Evolutionary conservation across 2,797 vertebrate genomes (phyloP).

Genomic region (Melopsittacus undulatus): DNA sequence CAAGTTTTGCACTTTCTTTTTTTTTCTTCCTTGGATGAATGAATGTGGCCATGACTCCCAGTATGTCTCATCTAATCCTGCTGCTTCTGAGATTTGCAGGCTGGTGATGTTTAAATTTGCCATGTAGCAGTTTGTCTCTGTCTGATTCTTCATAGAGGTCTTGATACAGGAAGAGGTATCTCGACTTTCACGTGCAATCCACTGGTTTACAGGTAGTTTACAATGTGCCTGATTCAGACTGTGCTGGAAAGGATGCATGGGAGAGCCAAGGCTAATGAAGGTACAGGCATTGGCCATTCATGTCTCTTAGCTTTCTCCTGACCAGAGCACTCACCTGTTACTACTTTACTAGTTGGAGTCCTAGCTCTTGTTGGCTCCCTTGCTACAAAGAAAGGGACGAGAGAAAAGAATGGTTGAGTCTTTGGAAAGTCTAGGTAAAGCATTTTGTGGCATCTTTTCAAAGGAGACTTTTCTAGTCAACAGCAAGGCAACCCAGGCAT

Average conservation of each 20-base stretch:
- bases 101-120: fast-evolving
- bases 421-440: background rate
- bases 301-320: background rate
- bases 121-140: fast-evolving
- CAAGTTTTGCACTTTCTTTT: background rate
- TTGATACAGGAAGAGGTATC: fast-evolving
- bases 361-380: conserved; percentile 41
- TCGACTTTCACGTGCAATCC: fast-evolving
- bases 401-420: conserved; percentile 21
- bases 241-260: background rate
- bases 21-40: background rate
- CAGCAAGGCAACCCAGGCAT: background rate
- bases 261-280: fast-evolving
- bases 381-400: conserved; percentile 35
- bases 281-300: background rate
- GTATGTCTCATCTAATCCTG: fast-evolving
- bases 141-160: fast-evolving
- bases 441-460: background rate
- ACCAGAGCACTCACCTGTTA: conserved; percentile 36
- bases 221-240: background rate
- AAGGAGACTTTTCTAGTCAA: background rate
- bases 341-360: conserved; percentile 46
- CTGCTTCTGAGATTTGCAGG: fast-evolving
- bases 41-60: fast-evolving
- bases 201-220: fast-evolving